Percentiles rank a stretch among this genome's conserved stretches.
phyloP scores from a whole-genome alignment of 1,140 invertebrate genomes.

The Babylonia areolata region DNA sequence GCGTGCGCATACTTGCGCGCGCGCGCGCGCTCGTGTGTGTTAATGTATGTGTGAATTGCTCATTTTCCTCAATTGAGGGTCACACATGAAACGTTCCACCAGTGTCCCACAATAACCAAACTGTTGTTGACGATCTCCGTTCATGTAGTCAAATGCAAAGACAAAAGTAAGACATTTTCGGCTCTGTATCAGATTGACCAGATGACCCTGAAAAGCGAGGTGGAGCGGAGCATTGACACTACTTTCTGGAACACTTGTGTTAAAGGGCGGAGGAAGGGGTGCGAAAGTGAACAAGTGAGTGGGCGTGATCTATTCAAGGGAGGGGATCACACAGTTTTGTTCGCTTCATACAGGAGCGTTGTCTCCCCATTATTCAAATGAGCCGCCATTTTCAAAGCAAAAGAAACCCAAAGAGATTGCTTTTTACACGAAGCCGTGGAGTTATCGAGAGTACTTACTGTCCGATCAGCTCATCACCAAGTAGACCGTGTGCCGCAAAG shows the following conservation, averaged over 20 bases:
- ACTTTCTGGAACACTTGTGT: too few relatives aligned
- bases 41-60: neutral
- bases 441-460: neutral
- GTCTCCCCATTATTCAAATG: neutral
- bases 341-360: neutral
- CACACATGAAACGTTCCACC: neutral
- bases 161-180: neutral
- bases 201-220: too few relatives aligned
- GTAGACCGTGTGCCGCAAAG: neutral
- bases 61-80: neutral
- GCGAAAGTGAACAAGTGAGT: too few relatives aligned
- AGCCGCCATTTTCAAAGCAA: slow-evolving; percentile 22
- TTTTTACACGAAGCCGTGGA: neutral
- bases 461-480: neutral
- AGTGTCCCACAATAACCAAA: neutral
- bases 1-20: too few relatives aligned
- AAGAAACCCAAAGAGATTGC: neutral
- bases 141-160: neutral
- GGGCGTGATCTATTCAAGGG: neutral
- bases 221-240: too few relatives aligned
- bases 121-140: neutral
- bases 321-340: neutral
- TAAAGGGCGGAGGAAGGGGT: too few relatives aligned
- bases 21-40: too few relatives aligned
- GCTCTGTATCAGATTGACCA: neutral